Evolutionary conservation across 2,797 vertebrate genomes (phyloP).

Genomic region (Rousettus madagascariensis): DNA sequence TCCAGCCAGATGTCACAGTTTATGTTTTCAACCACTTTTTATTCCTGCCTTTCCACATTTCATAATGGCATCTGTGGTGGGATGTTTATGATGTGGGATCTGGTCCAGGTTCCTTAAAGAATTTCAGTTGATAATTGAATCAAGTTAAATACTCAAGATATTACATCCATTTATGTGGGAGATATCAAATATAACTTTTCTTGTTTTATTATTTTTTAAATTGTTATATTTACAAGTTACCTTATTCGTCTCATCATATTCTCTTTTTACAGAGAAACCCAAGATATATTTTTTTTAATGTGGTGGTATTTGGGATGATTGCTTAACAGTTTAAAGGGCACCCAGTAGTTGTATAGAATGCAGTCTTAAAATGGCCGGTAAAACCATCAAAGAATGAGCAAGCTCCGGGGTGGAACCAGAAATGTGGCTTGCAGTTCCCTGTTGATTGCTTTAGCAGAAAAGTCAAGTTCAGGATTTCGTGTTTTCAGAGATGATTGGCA

Average conservation of each 20-base stretch:
- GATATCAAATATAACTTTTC: background rate
- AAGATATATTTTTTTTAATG: slow-evolving; percentile 17
- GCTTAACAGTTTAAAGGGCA: slow-evolving; percentile 25
- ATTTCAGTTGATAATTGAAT: background rate
- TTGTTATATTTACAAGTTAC: background rate
- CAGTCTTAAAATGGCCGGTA: slow-evolving; percentile 38
- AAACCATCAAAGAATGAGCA: slow-evolving; percentile 39
- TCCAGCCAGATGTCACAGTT: background rate
- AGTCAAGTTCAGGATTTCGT: background rate
- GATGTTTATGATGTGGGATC: background rate
- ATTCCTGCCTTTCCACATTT: background rate
- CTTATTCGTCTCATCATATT: background rate
- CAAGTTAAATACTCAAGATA: slow-evolving; percentile 18
- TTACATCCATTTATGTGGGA: background rate
- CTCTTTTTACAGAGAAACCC: slow-evolving; percentile 25
- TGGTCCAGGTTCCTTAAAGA: slow-evolving; percentile 33
- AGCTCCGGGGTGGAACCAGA: background rate
- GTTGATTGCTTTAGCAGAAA: slow-evolving; percentile 62
- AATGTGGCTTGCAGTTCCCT: background rate
- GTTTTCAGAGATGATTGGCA: slow-evolving; percentile 37
- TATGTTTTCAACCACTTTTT: background rate
- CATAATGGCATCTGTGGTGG: background rate
- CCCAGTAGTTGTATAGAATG: background rate
- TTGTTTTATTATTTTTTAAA: slow-evolving; percentile 37
- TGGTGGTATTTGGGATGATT: slow-evolving; percentile 23